These are phyloP conservation scores for Pocillopora damicornis DNA, from an alignment of 64 coral and sea anemone species.

Conservation along the genomic window DNA sequence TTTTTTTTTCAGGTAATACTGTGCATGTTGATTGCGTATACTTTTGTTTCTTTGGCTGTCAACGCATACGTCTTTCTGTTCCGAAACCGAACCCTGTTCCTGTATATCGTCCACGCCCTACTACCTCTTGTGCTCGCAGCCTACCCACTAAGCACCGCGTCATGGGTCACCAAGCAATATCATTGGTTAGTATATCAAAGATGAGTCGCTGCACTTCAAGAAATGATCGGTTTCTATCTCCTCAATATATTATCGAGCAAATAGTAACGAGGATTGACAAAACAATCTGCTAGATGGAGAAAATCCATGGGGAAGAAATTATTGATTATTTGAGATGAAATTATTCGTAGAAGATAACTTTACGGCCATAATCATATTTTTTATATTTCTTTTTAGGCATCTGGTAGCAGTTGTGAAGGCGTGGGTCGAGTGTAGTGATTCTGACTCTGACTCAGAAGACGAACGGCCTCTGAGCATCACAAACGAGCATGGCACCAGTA, in stretches of 20 bases:
- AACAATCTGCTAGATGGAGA: too few species aligned
- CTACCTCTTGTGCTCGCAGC: conserved; percentile 62
- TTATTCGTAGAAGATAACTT: too few species aligned
- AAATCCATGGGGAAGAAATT: too few species aligned
- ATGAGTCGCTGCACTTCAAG: too few species aligned
- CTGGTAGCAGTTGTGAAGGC: conserved; percentile 66
- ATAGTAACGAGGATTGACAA: too few species aligned
- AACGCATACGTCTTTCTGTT: conserved; percentile 83
- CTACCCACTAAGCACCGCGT: conserved; percentile 63
- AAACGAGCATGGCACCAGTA: background rate
- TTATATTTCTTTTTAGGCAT: conserved; percentile 42
- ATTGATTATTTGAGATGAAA: too few species aligned
- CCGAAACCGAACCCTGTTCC: conserved; percentile 13
- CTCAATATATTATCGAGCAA: too few species aligned
- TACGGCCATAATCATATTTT: too few species aligned
- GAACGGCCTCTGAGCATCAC: background rate
- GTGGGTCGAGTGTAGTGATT: conserved; percentile 59
- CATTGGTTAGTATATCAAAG: conserved; percentile 44
- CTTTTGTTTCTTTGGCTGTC: conserved; percentile 58
- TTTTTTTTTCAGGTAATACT: conserved; percentile 48
- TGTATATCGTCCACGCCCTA: conserved; percentile 62
- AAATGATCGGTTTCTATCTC: too few species aligned
- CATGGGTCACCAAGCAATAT: conserved; percentile 94
- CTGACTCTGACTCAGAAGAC: conserved; percentile 45
- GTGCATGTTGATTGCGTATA: conserved; percentile 42